These are phyloP conservation scores for Dynastes maya DNA, from an alignment of 2,888 invertebrate species.

Conservation along the genomic window DNA sequence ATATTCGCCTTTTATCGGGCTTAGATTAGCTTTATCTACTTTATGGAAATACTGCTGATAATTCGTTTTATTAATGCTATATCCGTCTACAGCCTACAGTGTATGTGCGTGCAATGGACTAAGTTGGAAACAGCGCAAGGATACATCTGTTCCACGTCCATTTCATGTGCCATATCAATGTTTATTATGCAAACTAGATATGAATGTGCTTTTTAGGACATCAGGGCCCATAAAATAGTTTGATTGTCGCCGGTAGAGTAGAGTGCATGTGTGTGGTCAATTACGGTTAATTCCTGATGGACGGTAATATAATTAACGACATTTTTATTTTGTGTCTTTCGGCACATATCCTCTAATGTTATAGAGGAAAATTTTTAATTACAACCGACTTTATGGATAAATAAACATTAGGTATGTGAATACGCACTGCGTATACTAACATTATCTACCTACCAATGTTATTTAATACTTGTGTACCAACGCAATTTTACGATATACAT, in stretches of 20 bases:
- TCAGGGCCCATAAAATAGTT: slow-evolving; percentile 34
- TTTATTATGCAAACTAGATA: slow-evolving; percentile 44
- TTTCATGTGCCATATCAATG: slow-evolving; percentile 31
- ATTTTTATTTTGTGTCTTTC: slow-evolving; percentile 44
- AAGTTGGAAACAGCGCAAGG: neutral
- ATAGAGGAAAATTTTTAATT: slow-evolving; percentile 33
- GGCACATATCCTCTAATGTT: slow-evolving; percentile 41
- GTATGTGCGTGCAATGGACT: neutral
- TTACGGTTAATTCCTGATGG: slow-evolving; percentile 37
- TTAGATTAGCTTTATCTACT: slow-evolving; percentile 30
- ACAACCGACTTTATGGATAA: slow-evolving; percentile 35
- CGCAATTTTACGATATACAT: slow-evolving; percentile 17
- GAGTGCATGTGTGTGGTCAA: slow-evolving; percentile 44
- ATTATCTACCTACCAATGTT: slow-evolving; percentile 17
- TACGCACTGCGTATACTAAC: neutral
- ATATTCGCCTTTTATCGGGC: slow-evolving; percentile 13
- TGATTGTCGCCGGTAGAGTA: slow-evolving; percentile 30
- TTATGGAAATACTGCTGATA: slow-evolving; percentile 15
- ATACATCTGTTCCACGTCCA: slow-evolving; percentile 29
- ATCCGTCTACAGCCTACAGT: neutral
- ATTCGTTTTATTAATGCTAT: slow-evolving; percentile 30
- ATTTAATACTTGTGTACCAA: neutral
- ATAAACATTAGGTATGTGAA: slow-evolving; percentile 16
- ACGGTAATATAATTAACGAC: slow-evolving; percentile 42
- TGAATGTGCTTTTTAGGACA: slow-evolving; percentile 30